phyloP scores from a whole-genome alignment of 1,140 invertebrate species.

The Drosophila repleta region DNA sequence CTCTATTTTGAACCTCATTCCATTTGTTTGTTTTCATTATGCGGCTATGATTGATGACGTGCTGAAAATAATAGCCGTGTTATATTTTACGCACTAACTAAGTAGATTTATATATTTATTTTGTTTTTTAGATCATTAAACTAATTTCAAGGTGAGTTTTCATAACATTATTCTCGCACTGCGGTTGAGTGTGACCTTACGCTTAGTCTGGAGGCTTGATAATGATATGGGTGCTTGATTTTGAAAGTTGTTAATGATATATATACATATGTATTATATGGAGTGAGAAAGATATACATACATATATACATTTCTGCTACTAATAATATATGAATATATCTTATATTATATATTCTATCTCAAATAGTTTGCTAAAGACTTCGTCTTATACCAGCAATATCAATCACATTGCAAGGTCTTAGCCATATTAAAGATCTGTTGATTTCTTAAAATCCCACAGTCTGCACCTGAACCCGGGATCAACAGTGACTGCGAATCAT shows the following conservation, averaged over 20 bases:
- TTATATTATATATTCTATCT: no score
- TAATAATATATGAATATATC: no score
- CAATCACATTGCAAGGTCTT: not conserved
- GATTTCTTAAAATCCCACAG: conserved; percentile 26
- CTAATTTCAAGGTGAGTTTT: conserved; percentile 33
- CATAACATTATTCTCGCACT: conserved; percentile 1
- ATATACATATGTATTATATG: no score
- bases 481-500: conserved; percentile 26
- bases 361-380: not conserved
- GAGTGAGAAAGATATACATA: not conserved
- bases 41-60: conserved; percentile 36
- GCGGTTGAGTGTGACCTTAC: conserved; percentile 28
- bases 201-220: conserved; percentile 8
- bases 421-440: not conserved
- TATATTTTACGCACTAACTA: conserved; percentile 41
- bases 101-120: conserved; percentile 15
- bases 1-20: not conserved
- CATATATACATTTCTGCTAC: not conserved
- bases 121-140: conserved; percentile 27
- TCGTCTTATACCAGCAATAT: not conserved
- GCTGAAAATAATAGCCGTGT: conserved; percentile 40
- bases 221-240: not conserved
- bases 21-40: conserved; percentile 25
- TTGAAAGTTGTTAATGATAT: conserved; percentile 11
- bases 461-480: conserved; percentile 26